phyloP scores from a whole-genome alignment of 2,113 vertebrate genomes.

The Scortum barcoo region DNA sequence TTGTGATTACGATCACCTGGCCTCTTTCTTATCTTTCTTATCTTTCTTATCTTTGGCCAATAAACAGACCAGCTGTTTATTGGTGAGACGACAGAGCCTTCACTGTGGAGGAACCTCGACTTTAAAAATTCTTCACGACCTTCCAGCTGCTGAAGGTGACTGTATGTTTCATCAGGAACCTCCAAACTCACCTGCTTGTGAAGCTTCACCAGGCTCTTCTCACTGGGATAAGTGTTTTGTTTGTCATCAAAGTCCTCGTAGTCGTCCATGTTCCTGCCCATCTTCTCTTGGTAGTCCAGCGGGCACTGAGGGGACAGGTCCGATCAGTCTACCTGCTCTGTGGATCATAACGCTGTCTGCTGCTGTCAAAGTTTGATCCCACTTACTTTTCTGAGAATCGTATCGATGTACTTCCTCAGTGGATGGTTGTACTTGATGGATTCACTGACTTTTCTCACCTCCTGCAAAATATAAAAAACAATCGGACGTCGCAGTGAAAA shows the following conservation, averaged over 20 bases:
- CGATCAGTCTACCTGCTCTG: neutral
- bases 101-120: no score
- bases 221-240: slow-evolving; percentile 92
- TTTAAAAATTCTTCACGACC: no score
- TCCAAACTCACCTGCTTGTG: slow-evolving; percentile 90
- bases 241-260: slow-evolving; percentile 99
- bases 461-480: slow-evolving; percentile 85
- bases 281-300: slow-evolving; percentile 96
- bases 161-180: no score
- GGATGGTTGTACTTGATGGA: slow-evolving; percentile 98
- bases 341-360: no score
- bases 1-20: no score
- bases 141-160: no score
- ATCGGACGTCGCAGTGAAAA: neutral
- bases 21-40: no score
- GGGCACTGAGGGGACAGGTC: slow-evolving; percentile 87
- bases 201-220: slow-evolving; percentile 94
- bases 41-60: no score
- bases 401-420: slow-evolving; percentile 94
- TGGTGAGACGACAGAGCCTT: no score
- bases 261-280: slow-evolving; percentile 98
- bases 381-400: slow-evolving; percentile 94
- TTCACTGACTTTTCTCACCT: slow-evolving; percentile 96
- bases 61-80: no score
- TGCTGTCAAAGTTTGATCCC: accelerated